These are phyloP conservation scores for Poeciliopsis retropinna DNA, from an alignment of 2,113 vertebrate genomes.

Conservation along the genomic window DNA sequence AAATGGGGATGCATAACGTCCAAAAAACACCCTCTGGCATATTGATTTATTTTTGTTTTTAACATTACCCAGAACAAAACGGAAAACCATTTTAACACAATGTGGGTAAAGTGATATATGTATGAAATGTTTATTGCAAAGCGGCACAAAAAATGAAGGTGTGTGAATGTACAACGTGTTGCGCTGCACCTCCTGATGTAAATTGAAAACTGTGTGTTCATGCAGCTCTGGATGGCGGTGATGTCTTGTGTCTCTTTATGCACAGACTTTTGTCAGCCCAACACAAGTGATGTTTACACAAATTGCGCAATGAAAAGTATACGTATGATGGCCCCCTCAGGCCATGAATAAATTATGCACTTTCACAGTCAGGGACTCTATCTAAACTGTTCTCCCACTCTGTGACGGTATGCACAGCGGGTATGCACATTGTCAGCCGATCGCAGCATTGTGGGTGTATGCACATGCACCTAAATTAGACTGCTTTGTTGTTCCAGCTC, in stretches of 20 bases:
- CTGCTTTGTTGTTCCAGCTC: constrained; percentile 42
- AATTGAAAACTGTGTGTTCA: constrained; percentile 12
- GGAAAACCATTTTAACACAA: constrained; percentile 11
- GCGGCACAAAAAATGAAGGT: constrained; percentile 15
- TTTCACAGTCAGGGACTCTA: constrained; percentile 50
- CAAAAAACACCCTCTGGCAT: constrained; percentile 43
- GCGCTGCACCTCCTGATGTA: neutral
- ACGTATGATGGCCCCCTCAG: constrained; percentile 42
- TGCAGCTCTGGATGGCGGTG: constrained; percentile 3
- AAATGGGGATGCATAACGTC: constrained; percentile 27
- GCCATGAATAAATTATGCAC: constrained; percentile 56
- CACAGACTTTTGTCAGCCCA: constrained; percentile 59
- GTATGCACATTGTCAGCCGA: constrained; percentile 35
- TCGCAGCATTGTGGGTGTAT: constrained; percentile 9
- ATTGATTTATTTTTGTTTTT: constrained; percentile 14
- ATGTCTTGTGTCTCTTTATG: constrained; percentile 27
- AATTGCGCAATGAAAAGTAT: constrained; percentile 54
- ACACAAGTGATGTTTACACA: constrained; percentile 64
- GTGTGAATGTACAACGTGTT: constrained; percentile 10
- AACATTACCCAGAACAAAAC: constrained; percentile 37
- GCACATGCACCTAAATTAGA: constrained; percentile 19
- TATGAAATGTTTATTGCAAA: neutral
- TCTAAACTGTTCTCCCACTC: constrained; percentile 25
- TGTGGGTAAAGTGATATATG: constrained; percentile 8
- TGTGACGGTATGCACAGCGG: constrained; percentile 5